These are phyloP conservation scores for Tachycineta bicolor DNA, from an alignment of 2,113 vertebrate species.

Conservation along the genomic window DNA sequence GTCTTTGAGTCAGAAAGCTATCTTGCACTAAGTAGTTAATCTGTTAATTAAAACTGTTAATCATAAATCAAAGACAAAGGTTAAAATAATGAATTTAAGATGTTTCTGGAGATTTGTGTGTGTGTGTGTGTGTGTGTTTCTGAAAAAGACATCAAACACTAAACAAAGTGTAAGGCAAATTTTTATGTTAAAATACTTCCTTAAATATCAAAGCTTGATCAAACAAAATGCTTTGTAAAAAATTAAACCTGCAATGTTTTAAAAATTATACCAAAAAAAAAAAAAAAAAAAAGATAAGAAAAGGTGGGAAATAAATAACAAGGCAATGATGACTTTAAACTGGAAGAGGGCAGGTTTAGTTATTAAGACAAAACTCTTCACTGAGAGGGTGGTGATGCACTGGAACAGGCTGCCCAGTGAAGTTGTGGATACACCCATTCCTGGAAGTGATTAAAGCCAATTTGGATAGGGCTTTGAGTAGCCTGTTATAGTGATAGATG, in stretches of 20 bases:
- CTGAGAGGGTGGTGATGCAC: neutral
- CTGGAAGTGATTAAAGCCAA: neutral
- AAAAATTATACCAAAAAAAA: neutral
- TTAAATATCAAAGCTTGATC: neutral
- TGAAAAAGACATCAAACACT: neutral
- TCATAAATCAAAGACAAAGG: neutral
- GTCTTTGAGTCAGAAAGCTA: neutral
- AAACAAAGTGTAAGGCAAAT: neutral
- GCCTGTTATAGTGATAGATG: neutral
- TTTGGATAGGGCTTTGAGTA: neutral
- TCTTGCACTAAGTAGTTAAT: neutral
- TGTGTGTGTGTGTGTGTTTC: fast-evolving
- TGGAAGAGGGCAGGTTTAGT: neutral
- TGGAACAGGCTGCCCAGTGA: neutral
- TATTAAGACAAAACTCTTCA: neutral
- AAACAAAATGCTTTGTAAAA: neutral
- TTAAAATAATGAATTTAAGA: neutral
- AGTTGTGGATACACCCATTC: neutral
- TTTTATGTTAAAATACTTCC: neutral
- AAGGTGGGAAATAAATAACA: neutral
- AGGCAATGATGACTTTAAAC: neutral
- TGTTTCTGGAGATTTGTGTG: neutral
- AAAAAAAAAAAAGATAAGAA: neutral
- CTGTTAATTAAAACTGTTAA: neutral
- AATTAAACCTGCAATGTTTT: neutral